These are phyloP conservation scores for Furnarius figulus DNA, from an alignment of 2,113 vertebrate genomes.

Conservation along the genomic window DNA sequence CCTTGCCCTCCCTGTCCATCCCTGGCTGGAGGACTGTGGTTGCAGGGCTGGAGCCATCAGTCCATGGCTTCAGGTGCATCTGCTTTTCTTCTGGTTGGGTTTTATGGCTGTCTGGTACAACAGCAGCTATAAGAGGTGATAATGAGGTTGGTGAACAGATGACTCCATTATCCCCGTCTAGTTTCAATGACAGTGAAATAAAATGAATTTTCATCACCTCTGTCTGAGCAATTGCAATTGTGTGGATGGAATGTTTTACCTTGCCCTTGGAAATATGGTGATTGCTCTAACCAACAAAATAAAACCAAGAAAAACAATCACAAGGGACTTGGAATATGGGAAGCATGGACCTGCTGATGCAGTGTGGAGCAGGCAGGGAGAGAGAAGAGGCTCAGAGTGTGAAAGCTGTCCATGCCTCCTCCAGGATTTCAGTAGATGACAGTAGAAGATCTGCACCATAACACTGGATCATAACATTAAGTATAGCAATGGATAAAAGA, in stretches of 20 bases:
- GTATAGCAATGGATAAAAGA: not conserved
- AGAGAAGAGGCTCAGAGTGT: rapidly evolving
- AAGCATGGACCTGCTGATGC: not conserved
- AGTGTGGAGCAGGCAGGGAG: not conserved
- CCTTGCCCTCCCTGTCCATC: not conserved
- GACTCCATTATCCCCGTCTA: not conserved
- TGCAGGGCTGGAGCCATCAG: not conserved
- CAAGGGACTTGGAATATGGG: not conserved
- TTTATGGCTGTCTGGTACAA: not conserved
- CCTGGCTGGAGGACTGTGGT: not conserved
- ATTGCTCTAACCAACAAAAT: not conserved
- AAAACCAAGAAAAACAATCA: conserved; percentile 7
- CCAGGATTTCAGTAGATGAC: not conserved
- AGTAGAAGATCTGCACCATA: not conserved
- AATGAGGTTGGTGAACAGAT: not conserved
- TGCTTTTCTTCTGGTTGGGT: not conserved
- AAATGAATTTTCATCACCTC: not conserved
- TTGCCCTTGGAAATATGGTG: not conserved
- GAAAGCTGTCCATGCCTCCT: not conserved
- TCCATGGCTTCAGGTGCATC: rapidly evolving
- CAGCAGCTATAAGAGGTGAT: not conserved
- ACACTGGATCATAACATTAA: not conserved
- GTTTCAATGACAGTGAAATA: conserved; percentile 6
- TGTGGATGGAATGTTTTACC: not conserved
- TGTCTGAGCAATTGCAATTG: not conserved